These are phyloP conservation scores for Erebia epiphron DNA, from an alignment of 2,888 invertebrate species.

Conservation along the genomic window DNA sequence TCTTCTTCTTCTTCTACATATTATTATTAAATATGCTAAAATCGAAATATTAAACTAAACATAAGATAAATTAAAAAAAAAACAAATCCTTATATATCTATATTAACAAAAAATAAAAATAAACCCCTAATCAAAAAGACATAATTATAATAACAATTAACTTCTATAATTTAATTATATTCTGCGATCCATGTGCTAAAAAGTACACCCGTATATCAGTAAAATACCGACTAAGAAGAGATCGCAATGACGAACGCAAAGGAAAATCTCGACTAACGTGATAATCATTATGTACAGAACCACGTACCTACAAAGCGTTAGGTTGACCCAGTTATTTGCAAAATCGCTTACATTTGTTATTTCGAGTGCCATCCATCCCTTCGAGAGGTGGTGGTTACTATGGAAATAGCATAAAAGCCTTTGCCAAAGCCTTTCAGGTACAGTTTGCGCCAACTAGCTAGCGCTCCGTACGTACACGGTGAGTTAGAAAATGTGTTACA, in stretches of 20 bases:
- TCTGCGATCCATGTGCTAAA: not conserved
- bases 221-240: not conserved
- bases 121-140: too few relatives aligned
- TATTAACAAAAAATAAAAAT: too few relatives aligned
- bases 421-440: conserved; percentile 48
- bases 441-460: conserved; percentile 69
- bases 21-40: too few relatives aligned
- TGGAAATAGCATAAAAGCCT: conserved; percentile 64
- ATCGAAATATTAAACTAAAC: too few relatives aligned
- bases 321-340: conserved; percentile 46
- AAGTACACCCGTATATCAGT: not conserved
- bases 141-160: too few relatives aligned
- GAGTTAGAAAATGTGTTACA: conserved; percentile 53
- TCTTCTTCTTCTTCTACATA: too few relatives aligned
- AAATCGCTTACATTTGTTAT: conserved; percentile 47
- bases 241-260: conserved; percentile 36
- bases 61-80: too few relatives aligned
- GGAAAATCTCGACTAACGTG: conserved; percentile 39
- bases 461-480: conserved; percentile 75
- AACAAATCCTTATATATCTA: too few relatives aligned
- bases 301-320: conserved; percentile 41
- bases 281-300: conserved; percentile 41
- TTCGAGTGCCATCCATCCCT: conserved; percentile 50
- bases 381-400: conserved; percentile 60
- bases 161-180: not conserved